Evolutionary conservation across 2,113 vertebrate species (phyloP).

Genomic region (Ahaetulla prasina): DNA sequence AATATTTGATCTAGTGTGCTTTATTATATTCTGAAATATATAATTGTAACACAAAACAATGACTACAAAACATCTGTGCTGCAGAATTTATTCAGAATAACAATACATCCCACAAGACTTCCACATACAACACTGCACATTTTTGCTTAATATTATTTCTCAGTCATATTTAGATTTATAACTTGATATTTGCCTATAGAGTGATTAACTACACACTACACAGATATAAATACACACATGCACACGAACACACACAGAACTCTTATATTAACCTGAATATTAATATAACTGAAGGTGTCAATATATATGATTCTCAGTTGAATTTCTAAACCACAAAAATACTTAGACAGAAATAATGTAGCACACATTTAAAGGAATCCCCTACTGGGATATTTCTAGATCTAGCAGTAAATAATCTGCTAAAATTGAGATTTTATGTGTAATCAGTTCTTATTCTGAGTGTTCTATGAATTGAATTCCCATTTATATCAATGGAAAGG

Average conservation of each 20-base stretch:
- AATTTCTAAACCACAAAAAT: slow-evolving; percentile 5
- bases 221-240: not conserved
- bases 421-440: not conserved
- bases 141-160: not conserved
- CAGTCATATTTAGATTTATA: not conserved
- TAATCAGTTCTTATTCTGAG: not conserved
- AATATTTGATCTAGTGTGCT: not conserved
- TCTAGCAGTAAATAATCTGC: not conserved
- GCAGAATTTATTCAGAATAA: not conserved
- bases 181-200: not conserved
- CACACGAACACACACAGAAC: not conserved
- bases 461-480: not conserved
- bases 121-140: not conserved
- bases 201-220: not conserved
- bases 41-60: not conserved
- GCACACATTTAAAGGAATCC: not conserved
- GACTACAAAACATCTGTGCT: not conserved
- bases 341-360: not conserved
- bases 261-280: not conserved
- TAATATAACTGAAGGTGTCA: not conserved
- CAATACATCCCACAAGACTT: not conserved
- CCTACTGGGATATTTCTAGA: not conserved
- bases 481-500: not conserved
- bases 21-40: not conserved
- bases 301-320: not conserved